Conservation (phyloP, 2,113 vertebrate genomes). For the Daboia siamensis region DNA sequence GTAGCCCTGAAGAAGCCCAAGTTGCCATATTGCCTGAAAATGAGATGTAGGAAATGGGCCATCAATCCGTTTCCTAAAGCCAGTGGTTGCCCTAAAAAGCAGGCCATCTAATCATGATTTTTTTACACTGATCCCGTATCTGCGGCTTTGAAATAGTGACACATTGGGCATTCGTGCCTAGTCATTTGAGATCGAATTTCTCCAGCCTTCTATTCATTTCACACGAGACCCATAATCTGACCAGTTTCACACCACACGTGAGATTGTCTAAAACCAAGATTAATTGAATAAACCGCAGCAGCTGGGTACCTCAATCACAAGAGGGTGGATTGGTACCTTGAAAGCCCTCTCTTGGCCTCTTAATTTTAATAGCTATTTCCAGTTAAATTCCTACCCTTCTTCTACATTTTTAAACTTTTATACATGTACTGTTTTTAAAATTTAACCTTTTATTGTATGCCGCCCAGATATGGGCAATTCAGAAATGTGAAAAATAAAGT, state of each 20-base stretch:
- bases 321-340: neutral
- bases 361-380: neutral
- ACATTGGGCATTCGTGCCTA: neutral
- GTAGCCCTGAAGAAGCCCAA: constrained; percentile 15
- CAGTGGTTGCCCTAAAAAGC: neutral
- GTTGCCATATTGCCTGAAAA: constrained; percentile 28
- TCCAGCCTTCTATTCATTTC: neutral
- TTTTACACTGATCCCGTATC: neutral
- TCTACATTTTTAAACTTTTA: neutral
- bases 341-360: neutral
- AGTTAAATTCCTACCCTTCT: neutral
- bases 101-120: neutral
- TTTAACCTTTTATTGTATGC: neutral
- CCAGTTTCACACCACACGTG: neutral
- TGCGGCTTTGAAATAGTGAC: too few relatives aligned
- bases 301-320: neutral
- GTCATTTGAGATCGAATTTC: neutral
- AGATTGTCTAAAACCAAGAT: neutral
- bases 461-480: neutral
- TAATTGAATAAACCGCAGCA: neutral
- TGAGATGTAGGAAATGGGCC: constrained; percentile 30
- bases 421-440: neutral
- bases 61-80: constrained; percentile 47
- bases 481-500: neutral
- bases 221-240: neutral